Conservation (phyloP, 2,797 vertebrate species). For the Triplophysa yarkandensis region DNA sequence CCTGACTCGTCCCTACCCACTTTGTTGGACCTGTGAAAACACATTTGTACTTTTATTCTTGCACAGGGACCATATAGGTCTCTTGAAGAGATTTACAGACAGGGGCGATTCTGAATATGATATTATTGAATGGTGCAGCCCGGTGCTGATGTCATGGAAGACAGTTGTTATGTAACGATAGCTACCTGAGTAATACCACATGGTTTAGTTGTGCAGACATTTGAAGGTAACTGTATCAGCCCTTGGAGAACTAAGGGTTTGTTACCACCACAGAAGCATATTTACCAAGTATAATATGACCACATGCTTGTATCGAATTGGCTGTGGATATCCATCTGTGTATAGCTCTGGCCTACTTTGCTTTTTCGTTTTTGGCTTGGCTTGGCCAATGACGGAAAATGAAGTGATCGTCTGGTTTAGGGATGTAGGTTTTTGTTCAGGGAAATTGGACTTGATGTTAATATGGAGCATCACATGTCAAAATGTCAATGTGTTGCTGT, state of each 20-base stretch:
- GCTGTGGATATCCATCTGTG: background rate
- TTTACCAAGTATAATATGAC: background rate
- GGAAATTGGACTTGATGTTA: conserved; percentile 3
- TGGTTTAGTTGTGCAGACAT: background rate
- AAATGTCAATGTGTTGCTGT: conserved; percentile 16
- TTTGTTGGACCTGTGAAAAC: background rate
- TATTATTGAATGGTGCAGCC: background rate
- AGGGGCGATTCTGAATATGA: background rate
- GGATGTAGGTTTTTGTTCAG: conserved; percentile 25
- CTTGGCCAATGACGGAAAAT: conserved; percentile 31
- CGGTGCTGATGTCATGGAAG: background rate
- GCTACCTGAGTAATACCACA: background rate
- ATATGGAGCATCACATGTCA: background rate
- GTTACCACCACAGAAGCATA: background rate
- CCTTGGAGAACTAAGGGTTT: background rate
- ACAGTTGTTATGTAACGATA: background rate
- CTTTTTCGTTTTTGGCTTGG: conserved; percentile 32
- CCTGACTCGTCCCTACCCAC: background rate
- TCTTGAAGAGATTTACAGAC: background rate
- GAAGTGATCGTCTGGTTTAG: background rate
- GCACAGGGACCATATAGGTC: background rate
- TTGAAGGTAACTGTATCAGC: background rate
- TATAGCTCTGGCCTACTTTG: conserved; percentile 10
- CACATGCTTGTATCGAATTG: background rate
- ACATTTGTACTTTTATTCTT: background rate